These are phyloP conservation scores for Vidua chalybeata DNA, from an alignment of 2,113 vertebrate species.

Conservation along the genomic window DNA sequence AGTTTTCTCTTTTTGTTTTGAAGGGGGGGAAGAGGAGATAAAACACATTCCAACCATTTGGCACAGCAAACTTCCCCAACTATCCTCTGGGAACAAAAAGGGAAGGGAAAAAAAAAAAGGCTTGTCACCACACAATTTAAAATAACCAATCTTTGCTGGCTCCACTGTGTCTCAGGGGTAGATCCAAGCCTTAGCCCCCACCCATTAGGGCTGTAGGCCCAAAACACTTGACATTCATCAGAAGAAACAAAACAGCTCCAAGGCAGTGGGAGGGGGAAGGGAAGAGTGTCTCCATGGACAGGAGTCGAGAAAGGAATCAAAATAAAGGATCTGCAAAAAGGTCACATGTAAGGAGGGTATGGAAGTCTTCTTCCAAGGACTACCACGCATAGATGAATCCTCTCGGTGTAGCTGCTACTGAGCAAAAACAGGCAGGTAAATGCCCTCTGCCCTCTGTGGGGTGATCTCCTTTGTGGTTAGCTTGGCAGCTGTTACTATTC, in stretches of 20 bases:
- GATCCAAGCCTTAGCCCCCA: slow-evolving; percentile 21
- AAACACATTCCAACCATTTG: slow-evolving; percentile 20
- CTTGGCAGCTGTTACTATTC: background rate
- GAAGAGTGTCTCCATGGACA: background rate
- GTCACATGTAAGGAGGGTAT: background rate
- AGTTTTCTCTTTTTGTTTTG: slow-evolving; percentile 27
- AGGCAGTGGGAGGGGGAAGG: background rate
- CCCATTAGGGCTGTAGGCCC: background rate
- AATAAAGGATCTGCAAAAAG: background rate
- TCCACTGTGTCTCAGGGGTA: slow-evolving; percentile 42
- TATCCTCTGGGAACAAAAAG: slow-evolving; percentile 15
- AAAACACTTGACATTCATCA: background rate
- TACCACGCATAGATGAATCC: background rate
- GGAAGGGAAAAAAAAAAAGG: background rate
- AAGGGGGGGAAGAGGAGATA: slow-evolving; percentile 14
- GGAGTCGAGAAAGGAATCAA: background rate
- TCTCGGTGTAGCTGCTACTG: background rate
- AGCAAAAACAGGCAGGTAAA: background rate
- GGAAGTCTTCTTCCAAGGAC: background rate
- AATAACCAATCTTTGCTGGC: slow-evolving; percentile 42
- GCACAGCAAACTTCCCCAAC: background rate
- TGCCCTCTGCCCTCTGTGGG: background rate
- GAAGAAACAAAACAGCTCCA: slow-evolving; percentile 3
- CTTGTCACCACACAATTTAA: slow-evolving; percentile 38
- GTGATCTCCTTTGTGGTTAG: background rate